Base-by-base conservation (phyloP, 2,888 invertebrate species). In the Adelognathus sp. region DNA sequence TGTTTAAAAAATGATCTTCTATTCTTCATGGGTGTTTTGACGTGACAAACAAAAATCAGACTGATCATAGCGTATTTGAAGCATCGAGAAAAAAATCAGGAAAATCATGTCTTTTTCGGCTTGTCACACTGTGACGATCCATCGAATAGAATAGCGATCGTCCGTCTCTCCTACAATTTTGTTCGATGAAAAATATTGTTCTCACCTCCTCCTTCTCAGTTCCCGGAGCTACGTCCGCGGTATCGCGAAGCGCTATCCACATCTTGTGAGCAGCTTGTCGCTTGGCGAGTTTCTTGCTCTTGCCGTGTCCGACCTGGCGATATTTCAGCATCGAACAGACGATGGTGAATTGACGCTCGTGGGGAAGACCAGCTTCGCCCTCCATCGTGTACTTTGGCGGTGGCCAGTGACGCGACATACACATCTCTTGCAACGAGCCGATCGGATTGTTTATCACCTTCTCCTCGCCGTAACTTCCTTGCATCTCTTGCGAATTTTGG, bases 261-360 rank as follows among this genome's bases (percentile, higher is more conserved):
- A 99, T 98, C 91, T 97, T 96, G 89, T 97, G 96, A 1, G 99
- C 99, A 0, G 99, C 98, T 90, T 97, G 95, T n/a, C 98, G 94
- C 92, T 99, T 99, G 2, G 99, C 98, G 63, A 98, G 93, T 91
- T 99, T 99, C 93, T 99, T 99, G 64, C 98, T 98, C 89, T 98
- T 98, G 14, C 98, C 98, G 41, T 95, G 95, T 61, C 97, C 97
- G 39, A 95, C 93, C 92, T 98, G 98, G 27, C 95, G 95, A 86
- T 96, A 95, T 86, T 96, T 97, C 84, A 97, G 93, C 85, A 98
- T 96, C 69, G 95, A 95, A 90, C 99, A 98, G 2, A 96, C 95
- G 87, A 98, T 98, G 0, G 98, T 97, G 90, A 99, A 99, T 84
- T 97, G 96, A 44, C 98, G 94, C 91, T 98, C 98, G 89, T 98